These are phyloP conservation scores for Heliconius erato DNA, from an alignment of 2,888 invertebrate species.

Conservation along the genomic window DNA sequence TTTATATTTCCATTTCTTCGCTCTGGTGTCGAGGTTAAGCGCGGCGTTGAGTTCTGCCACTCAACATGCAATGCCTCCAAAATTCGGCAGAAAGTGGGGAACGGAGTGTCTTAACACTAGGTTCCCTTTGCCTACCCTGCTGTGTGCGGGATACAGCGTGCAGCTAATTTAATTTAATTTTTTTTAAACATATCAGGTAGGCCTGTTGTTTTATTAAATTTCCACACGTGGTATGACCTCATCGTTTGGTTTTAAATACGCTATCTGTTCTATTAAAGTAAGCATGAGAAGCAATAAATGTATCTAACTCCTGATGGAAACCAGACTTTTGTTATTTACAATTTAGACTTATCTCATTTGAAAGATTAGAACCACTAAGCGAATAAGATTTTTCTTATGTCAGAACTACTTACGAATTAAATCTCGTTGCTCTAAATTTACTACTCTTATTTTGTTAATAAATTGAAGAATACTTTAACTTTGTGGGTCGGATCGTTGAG, in stretches of 20 bases:
- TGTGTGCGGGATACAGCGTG: background rate
- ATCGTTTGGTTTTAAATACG: constrained; percentile 52
- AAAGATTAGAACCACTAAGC: constrained; percentile 7
- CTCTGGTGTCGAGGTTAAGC: too few species aligned
- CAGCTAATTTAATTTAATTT: too few species aligned
- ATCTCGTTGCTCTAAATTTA: background rate
- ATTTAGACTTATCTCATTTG: background rate
- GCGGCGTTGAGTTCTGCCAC: too few species aligned
- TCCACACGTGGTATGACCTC: constrained; percentile 53
- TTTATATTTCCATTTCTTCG: too few species aligned
- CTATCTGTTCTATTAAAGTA: constrained; percentile 32
- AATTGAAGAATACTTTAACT: too few species aligned
- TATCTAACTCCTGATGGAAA: constrained; percentile 46
- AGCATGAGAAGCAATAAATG: constrained; percentile 43
- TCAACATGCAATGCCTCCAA: too few species aligned
- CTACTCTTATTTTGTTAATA: too few species aligned
- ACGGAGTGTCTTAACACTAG: too few species aligned
- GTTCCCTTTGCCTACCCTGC: background rate
- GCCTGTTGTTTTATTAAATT: constrained; percentile 44
- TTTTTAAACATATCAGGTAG: constrained; percentile 30
- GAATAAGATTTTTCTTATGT: background rate
- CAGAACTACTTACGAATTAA: background rate
- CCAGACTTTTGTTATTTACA: constrained; percentile 37
- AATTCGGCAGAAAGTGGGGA: too few species aligned
- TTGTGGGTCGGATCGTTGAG: background rate